Evolutionary conservation across 2,797 vertebrate genomes (phyloP).

Genomic region (Sebastes matsubarae): DNA sequence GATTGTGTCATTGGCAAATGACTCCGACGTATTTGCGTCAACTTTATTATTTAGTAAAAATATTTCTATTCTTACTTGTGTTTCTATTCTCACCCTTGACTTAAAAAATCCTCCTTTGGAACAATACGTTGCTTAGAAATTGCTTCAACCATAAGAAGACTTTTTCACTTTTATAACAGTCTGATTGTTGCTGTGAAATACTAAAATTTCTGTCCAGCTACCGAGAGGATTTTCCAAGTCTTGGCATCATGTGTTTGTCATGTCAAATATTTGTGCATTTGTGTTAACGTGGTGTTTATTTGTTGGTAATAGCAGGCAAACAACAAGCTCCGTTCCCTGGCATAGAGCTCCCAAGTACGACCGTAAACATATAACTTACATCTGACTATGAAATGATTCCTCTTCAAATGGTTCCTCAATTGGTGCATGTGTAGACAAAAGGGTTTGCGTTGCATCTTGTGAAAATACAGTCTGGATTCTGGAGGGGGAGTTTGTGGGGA

Average conservation of each 20-base stretch:
- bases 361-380: conserved; percentile 77
- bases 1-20: conserved; percentile 76
- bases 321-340: conserved; percentile 87
- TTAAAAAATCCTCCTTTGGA: conserved; percentile 73
- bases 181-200: neutral
- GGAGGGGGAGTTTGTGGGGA: neutral
- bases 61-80: conserved; percentile 54
- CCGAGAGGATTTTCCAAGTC: conserved; percentile 77
- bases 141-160: neutral
- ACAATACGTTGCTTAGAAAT: neutral
- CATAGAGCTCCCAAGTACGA: conserved; percentile 89
- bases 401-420: conserved; percentile 78
- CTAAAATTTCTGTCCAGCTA: neutral
- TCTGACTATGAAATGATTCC: conserved; percentile 78
- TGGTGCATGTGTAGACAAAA: conserved; percentile 80
- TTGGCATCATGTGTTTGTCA: conserved; percentile 76
- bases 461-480: conserved; percentile 73
- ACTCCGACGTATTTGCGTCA: conserved; percentile 59
- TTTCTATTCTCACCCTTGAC: conserved; percentile 64
- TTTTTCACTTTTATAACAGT: neutral
- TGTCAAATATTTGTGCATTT: conserved; percentile 80
- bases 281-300: conserved; percentile 87
- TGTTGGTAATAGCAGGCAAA: conserved; percentile 87
- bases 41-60: conserved; percentile 51
- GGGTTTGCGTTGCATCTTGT: conserved; percentile 78